Conservation (phyloP, 92 coral and sea anemone species). For the Chrysogorgia sp. region DNA sequence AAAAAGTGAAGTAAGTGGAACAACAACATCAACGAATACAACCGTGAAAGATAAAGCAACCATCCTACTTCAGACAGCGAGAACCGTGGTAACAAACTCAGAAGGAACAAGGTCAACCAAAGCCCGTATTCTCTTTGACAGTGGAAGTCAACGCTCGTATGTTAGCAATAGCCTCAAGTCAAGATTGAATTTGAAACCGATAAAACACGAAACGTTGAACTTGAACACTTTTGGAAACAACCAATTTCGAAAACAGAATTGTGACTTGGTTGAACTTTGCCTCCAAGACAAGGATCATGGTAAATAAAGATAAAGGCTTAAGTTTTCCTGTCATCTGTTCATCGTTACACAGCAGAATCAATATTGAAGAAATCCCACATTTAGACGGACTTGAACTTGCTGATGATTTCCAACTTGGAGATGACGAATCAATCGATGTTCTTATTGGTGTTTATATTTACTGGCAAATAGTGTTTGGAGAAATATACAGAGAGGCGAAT, state of each 20-base stretch:
- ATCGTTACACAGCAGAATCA: neutral
- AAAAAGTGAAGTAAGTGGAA: neutral
- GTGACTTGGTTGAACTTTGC: neutral
- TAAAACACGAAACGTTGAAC: neutral
- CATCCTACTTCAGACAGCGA: neutral
- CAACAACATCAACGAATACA: neutral
- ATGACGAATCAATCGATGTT: slow-evolving; percentile 26
- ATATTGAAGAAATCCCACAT: slow-evolving; percentile 17
- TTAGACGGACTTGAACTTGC: slow-evolving; percentile 52
- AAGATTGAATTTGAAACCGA: neutral
- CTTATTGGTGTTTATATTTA: slow-evolving; percentile 54
- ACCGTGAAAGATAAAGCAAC: neutral
- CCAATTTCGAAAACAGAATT: neutral
- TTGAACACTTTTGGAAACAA: neutral
- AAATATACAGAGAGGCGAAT: slow-evolving; percentile 42
- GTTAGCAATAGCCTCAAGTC: too few species aligned
- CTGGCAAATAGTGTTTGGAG: slow-evolving; percentile 59
- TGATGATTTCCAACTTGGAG: neutral
- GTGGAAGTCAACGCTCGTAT: neutral
- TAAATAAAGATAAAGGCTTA: neutral
- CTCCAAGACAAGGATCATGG: neutral
- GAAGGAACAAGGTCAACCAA: neutral
- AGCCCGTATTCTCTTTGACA: neutral
- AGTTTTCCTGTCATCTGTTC: neutral
- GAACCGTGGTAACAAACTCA: neutral